These are phyloP conservation scores for Micrasema minimum DNA, from an alignment of 1,140 invertebrate genomes.

Conservation along the genomic window DNA sequence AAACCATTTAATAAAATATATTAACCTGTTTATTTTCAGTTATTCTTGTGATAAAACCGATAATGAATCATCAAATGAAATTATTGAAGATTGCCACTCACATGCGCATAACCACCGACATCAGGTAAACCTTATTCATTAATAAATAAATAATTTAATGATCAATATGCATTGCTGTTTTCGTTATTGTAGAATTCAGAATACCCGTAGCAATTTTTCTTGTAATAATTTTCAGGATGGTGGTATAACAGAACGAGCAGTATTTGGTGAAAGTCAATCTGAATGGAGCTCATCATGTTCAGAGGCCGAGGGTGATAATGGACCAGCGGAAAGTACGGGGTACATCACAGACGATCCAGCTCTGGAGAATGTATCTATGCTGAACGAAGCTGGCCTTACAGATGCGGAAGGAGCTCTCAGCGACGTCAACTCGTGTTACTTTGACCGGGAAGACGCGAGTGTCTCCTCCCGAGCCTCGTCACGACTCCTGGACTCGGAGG, in stretches of 20 bases:
- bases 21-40: slow-evolving; percentile 58
- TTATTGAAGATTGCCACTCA: slow-evolving; percentile 49
- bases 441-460: slow-evolving; percentile 80
- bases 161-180: neutral
- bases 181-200: neutral
- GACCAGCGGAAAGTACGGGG: slow-evolving; percentile 78
- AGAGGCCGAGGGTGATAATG: slow-evolving; percentile 64
- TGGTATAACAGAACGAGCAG: slow-evolving; percentile 58
- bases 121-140: slow-evolving; percentile 37
- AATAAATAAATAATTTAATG: too few species aligned
- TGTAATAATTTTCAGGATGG: slow-evolving; percentile 33
- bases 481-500: slow-evolving; percentile 79
- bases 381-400: slow-evolving; percentile 86
- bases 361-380: slow-evolving; percentile 83
- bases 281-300: slow-evolving; percentile 77
- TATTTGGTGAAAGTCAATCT: slow-evolving; percentile 74
- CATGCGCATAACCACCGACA: slow-evolving; percentile 44
- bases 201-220: too few species aligned
- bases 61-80: slow-evolving; percentile 54
- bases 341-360: slow-evolving; percentile 86
- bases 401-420: slow-evolving; percentile 87
- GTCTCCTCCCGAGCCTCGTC: slow-evolving; percentile 83
- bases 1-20: too few species aligned
- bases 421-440: slow-evolving; percentile 87
- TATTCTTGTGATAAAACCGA: slow-evolving; percentile 58